phyloP scores from a whole-genome alignment of 2,113 vertebrate genomes.

The Pituophis catenifer region DNA sequence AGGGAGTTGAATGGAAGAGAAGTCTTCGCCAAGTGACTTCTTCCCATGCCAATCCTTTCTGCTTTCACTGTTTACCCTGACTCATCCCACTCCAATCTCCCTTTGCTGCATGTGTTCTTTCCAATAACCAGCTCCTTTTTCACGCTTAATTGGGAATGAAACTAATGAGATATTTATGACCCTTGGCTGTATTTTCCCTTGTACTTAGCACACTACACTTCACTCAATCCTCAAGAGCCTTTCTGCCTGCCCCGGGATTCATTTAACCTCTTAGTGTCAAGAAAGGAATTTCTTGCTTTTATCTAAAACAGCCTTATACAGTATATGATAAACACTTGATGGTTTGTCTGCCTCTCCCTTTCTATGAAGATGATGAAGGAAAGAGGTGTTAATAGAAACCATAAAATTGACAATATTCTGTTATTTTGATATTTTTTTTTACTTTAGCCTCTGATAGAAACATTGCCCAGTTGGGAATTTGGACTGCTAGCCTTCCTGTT shows the following conservation, averaged over 20 bases:
- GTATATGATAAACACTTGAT: background rate
- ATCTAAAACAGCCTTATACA: background rate
- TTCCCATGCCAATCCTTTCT: background rate
- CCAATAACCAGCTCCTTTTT: constrained; percentile 26
- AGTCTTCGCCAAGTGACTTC: background rate
- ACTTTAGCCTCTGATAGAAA: background rate
- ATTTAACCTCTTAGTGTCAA: constrained; percentile 1
- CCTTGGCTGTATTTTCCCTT: constrained; percentile 32
- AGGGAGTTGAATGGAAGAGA: background rate
- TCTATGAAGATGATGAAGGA: background rate
- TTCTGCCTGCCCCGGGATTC: background rate
- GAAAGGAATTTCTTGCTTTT: background rate
- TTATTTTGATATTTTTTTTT: background rate
- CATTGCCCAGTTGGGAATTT: background rate
- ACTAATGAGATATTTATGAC: constrained; percentile 29
- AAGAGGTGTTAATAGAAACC: background rate
- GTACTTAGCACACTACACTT: constrained; percentile 30
- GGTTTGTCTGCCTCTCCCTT: background rate
- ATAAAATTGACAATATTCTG: background rate
- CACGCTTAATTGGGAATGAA: constrained; percentile 48
- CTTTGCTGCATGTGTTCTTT: constrained; percentile 4
- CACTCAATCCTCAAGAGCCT: constrained; percentile 12
- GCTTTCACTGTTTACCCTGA: background rate
- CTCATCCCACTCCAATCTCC: background rate
- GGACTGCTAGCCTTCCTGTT: background rate